These are phyloP conservation scores for Tauraco erythrolophus DNA, from an alignment of 2,113 vertebrate species.

Conservation along the genomic window DNA sequence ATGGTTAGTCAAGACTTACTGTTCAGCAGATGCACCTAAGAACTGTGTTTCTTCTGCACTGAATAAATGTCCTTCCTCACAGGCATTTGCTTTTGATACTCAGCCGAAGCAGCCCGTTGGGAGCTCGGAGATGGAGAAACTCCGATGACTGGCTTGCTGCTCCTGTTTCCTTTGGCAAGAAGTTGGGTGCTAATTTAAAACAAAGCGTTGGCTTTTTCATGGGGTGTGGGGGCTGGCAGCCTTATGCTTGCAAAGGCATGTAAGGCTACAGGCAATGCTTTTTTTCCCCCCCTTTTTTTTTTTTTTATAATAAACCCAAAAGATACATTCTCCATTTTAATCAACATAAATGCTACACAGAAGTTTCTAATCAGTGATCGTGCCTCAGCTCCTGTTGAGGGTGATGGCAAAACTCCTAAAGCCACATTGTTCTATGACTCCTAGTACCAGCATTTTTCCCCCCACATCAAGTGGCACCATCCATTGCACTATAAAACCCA, in stretches of 20 bases:
- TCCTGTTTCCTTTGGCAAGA: neutral
- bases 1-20: neutral
- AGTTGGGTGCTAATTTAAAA: constrained; percentile 8
- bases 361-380: neutral
- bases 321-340: neutral
- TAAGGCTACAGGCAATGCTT: neutral
- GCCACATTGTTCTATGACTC: neutral
- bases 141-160: neutral
- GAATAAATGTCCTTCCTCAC: neutral
- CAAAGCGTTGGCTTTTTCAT: neutral
- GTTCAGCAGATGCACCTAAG: neutral
- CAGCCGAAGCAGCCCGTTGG: neutral
- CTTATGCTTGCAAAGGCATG: neutral
- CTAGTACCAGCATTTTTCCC: neutral
- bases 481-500: neutral
- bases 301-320: neutral
- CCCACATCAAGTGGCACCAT: neutral
- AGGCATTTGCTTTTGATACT: neutral
- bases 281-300: too few relatives aligned
- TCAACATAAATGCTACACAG: neutral
- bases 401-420: neutral
- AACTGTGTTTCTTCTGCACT: neutral
- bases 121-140: neutral
- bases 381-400: neutral
- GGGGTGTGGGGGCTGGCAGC: neutral